Evolutionary conservation across 2,888 invertebrate genomes (phyloP), one percentile per base, ranked within the genome.

Genomic region (Drosophila paucipuncta): DNA sequence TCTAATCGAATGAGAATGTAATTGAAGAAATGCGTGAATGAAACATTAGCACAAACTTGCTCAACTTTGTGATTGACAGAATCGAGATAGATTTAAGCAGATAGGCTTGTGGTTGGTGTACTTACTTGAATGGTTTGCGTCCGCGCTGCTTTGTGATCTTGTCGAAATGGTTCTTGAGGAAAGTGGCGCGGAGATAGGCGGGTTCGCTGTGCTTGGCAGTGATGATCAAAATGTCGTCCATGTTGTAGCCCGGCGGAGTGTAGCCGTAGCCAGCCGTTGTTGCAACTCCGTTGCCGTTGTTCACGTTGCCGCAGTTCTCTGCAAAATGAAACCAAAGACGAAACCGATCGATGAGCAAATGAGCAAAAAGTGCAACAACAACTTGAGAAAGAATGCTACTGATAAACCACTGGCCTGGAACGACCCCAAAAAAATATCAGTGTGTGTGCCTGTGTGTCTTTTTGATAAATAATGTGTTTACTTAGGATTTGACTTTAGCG

Each of bases 91-190:
- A 50, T 28, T 52, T 22, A 4, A 25, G 18, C n/a, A 33, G 2
- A 41, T 50, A 25, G 1, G 0, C 4, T 2, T 9, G n/a, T 41
- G 57, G 61, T 59, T 55, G 39, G 13, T 22, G 30, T 7, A 93
- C 94, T 94, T 93, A 97, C 97, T 96, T 97, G 94, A 97, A 97
- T 77, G 97, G 96, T 85, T 96, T 96, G 85, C 96, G 95, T 73
- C 96, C 96, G 90, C 97, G 95, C 91, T 97, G 97, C 75, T 96
- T 96, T 94, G 96, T 96, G 83, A 97, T 97, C 94, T 97, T 97
- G 92, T 97, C 96, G 93, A 97, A 97, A 93, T 97, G 97, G 66
- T 96, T 96, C 57, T 96, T 95, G 82, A 97, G 95, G 93, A 97
- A 97, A 91, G 96, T 96, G 25, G 97, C 96, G 96, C 97, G 97